Base-by-base conservation (phyloP, 1,140 invertebrate genomes). In the Trissolcus basalis region DNA sequence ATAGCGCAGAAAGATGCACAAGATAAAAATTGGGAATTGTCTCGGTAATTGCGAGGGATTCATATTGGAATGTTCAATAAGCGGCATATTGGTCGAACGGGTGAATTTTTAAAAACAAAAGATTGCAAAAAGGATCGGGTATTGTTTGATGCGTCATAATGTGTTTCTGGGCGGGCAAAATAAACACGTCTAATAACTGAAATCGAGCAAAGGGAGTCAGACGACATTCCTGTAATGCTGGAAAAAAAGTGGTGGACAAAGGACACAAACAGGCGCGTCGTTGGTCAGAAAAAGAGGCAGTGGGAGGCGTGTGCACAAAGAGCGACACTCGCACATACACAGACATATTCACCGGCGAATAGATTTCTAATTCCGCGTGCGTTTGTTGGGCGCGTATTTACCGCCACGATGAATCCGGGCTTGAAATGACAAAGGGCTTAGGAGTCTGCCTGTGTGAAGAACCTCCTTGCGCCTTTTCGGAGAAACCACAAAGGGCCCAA, bases 361-460 rank as follows among this genome's bases (percentile, higher is more conserved):
- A 33, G 60, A 65, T 73, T 73, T 73, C 59, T 64, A 63, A 71
- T 71, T 65, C 61, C 60, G 49, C 43, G 65, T 55, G 61, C 55
- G 60, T 65, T 65, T 51, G 54, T 39, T 65, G 58, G 47, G 54
- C 64, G 64, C 64, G 53, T 59, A 58, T 71, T 71, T 71, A 59
- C 69, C 51, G 59, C 39, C 53, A 32, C 55, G 65, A 60, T 59
- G 55, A 68, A 68, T 59, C 64, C 55, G 48, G 41, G 14, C 51
- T 56, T 14, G 47, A 63, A 72, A 72, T 64, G 68, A 64, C 59
- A 72, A 72, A 72, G 59, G 55, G 44, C 67, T 60, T 36, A 43
- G 44, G 51, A 45, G 51, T 49, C 43, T n/a, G n/a, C n/a, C n/a
- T 54, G 50, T 39, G 44, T 33, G 53, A 70, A 70, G 55, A 54